These are phyloP conservation scores for Brachyrhaphis roseni DNA, from an alignment of 2,797 vertebrate genomes.

Conservation along the genomic window DNA sequence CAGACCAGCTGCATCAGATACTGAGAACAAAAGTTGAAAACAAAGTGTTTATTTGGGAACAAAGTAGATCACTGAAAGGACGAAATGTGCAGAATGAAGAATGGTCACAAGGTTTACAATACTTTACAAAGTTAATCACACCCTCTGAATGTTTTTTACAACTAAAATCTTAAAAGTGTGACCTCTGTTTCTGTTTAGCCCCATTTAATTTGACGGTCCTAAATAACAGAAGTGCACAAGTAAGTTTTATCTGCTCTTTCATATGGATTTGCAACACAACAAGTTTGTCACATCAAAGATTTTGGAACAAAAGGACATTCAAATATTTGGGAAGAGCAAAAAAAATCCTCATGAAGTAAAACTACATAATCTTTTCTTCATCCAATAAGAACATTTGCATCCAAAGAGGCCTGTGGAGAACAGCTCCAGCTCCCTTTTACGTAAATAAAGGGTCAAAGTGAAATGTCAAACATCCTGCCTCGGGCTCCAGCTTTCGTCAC, in stretches of 20 bases:
- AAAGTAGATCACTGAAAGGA: not conserved
- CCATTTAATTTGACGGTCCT: not conserved
- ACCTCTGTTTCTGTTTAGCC: not conserved
- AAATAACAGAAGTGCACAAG: not conserved
- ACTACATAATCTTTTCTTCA: not conserved
- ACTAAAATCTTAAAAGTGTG: not conserved
- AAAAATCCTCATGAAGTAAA: not conserved
- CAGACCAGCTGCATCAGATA: not conserved
- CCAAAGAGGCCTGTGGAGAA: constrained; percentile 9
- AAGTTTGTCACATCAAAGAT: not conserved
- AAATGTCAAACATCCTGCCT: constrained; percentile 44
- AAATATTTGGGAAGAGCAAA: constrained; percentile 1
- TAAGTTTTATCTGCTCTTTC: not conserved
- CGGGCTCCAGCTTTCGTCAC: constrained; percentile 15
- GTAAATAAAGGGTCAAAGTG: constrained; percentile 32
- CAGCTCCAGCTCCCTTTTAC: constrained; percentile 18
- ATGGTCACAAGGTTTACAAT: not conserved
- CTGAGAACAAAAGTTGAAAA: not conserved
- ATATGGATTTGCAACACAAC: not conserved
- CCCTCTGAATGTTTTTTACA: not conserved
- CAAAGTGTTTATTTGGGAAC: not conserved
- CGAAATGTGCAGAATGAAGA: not conserved
- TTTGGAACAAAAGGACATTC: no score
- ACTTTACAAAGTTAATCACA: not conserved
- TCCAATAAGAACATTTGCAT: constrained; percentile 5